phyloP scores from a whole-genome alignment of 2,888 invertebrate species.

The Erebia palarica region DNA sequence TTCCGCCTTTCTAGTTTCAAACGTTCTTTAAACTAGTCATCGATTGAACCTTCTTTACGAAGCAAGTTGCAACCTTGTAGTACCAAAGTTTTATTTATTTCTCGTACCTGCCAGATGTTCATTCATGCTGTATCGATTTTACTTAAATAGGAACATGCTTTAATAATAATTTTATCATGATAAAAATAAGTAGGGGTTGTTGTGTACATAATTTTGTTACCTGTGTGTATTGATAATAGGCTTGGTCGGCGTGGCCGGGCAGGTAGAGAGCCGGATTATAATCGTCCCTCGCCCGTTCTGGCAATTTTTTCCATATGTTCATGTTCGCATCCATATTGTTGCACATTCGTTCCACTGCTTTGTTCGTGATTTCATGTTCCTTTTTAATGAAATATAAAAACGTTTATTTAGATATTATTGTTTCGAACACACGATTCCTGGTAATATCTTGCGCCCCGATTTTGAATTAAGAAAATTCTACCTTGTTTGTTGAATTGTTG shows the following conservation, averaged over 20 bases:
- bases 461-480: neutral
- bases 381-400: conserved; percentile 8
- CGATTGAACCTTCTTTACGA: conserved; percentile 17
- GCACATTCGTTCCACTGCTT: conserved; percentile 9
- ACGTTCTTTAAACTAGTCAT: conserved; percentile 25
- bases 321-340: conserved; percentile 18
- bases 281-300: conserved; percentile 53
- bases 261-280: conserved; percentile 70
- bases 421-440: neutral
- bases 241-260: conserved; percentile 53
- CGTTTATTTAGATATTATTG: neutral
- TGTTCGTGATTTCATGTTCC: conserved; percentile 17
- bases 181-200: conserved; percentile 43
- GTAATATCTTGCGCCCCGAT: neutral
- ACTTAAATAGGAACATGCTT: conserved; percentile 47
- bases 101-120: conserved; percentile 51
- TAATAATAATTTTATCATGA: conserved; percentile 43
- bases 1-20: conserved; percentile 43
- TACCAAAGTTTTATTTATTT: conserved; percentile 24
- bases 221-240: conserved; percentile 63
- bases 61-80: conserved; percentile 11
- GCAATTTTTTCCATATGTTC: conserved; percentile 28
- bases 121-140: conserved; percentile 49
- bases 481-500: too few relatives aligned
- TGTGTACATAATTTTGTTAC: conserved; percentile 63